Conservation (phyloP, 1,140 invertebrate species). For the Heliconius melpomene region DNA sequence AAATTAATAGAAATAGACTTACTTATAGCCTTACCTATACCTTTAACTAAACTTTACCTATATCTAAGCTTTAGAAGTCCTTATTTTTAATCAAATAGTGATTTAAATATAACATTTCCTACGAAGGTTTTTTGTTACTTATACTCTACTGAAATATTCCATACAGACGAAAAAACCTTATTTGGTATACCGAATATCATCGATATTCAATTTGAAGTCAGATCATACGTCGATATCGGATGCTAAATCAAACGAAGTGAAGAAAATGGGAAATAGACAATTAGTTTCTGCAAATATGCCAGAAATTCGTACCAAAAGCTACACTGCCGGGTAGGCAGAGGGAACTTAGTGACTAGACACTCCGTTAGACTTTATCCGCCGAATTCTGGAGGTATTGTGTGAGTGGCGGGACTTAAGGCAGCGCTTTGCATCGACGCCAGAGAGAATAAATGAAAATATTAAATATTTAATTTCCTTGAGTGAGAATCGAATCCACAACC, state of each 20-base stretch:
- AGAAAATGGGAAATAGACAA: neutral
- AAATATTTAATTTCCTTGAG: no score
- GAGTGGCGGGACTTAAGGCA: no score
- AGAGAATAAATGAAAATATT: no score
- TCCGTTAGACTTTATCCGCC: no score
- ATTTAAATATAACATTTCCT: neutral
- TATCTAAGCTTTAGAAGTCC: no score
- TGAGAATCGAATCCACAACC: no score
- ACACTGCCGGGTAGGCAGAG: neutral
- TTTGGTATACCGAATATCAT: neutral
- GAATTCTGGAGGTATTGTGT: no score
- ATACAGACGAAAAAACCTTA: neutral
- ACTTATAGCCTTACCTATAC: no score
- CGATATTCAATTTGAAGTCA: constrained; percentile 5
- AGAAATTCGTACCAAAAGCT: neutral
- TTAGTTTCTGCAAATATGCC: neutral
- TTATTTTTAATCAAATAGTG: neutral
- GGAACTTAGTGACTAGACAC: no score
- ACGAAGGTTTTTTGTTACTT: neutral
- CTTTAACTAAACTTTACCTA: no score
- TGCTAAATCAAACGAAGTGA: neutral
- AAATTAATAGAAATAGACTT: neutral
- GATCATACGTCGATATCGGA: neutral
- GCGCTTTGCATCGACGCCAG: no score
- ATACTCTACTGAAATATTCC: neutral